Evolutionary conservation across 2,797 vertebrate genomes (phyloP), one percentile per base, ranked within the genome.

Genomic region (Myotis planiceps): DNA sequence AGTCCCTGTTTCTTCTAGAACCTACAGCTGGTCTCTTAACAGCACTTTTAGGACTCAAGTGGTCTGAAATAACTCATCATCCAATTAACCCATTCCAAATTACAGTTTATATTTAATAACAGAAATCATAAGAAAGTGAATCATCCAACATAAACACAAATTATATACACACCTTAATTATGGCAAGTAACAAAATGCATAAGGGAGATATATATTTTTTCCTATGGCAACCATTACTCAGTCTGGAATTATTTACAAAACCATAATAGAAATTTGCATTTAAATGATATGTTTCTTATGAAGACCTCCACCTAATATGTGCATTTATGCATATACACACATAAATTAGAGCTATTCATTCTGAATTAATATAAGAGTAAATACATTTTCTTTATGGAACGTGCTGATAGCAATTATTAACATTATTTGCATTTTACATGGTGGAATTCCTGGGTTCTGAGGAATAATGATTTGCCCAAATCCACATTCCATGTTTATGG

Each of bases 221-320:
- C 65, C 83, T 90, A 8, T 29, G 53, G 45, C 42, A 34, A 16
- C 6, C 37, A 7, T 92, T 79, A 37, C 39, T 95, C 79, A 80
- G 49, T 76, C 66, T 95, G 39, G 5, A 95, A 96, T 87, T 94
- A 71, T 93, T 92, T 92, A 58, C 65, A 80, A 91, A 93, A 79
- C 42, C 47, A 71, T 71, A 83, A 39, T 37, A 60, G 69, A 76
- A 78, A 97, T 97, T 95, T 96, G 85, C 88, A 95, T 94, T 96
- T 96, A 90, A 92, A 97, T 92, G 68, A 88, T 82, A 86, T 9
- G 82, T 95, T 96, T 95, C 83, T 92, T 71, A 60, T 7, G 80
- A 95, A 94, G 71, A 80, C 29, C 32, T 81, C 15, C 4, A 49
- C 21, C 16, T 32, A 69, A 68, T 63, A 19, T 32, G 55, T 72